Evolutionary conservation across 2,113 vertebrate genomes (phyloP), one percentile per base, ranked within the genome.

Genomic region (Ophthalmolycus amberensis): DNA sequence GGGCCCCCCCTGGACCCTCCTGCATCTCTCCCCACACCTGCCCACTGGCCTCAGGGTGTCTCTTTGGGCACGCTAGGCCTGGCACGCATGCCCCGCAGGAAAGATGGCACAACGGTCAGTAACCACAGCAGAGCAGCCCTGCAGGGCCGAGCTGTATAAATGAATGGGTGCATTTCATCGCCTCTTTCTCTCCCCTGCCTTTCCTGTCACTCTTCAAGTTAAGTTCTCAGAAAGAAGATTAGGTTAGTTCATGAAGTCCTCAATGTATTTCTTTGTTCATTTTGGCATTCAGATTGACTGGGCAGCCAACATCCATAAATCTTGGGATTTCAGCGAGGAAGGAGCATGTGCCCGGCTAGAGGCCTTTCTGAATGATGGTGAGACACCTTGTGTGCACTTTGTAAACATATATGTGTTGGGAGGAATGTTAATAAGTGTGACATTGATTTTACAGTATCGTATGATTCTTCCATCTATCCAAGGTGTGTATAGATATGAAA

Each of bases 281-380:
- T 77, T 75, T 56, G 46, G 3, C 27, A 15, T 88, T 58, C 82
- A 95, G 95, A 87, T 95, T 71, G 93, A 95, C 82, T 94, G 94
- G 95, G 93, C 94, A 7, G 90, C 76, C 3, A 94, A 94, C 78
- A 95, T 95, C 63, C 84, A 86, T 0, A 86, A 85, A 1, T 89
- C 93, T 14, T 95, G 95, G 95, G 93, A 95, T 80, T 94, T 95
- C 68, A 94, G 91, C 68, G 94, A 95, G 79, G 90, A 88, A n/a
- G 94, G 94, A 44, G 94, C 93, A 37, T 94, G 90, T 16, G 88
- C 66, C 5, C 86, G 54, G 20, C 75, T 95, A 8, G 83, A 91
- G 22, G 85, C 89, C 12, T 95, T 95, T 82, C 89, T 95, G 27
- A 71, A 86, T 27, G 91, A 94, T 86, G 94, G 94, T 94, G 72